Percentiles rank a stretch among this genome's conserved stretches.
Conservation (phyloP, 2,888 invertebrate genomes). For the Melinaea menophilus region DNA sequence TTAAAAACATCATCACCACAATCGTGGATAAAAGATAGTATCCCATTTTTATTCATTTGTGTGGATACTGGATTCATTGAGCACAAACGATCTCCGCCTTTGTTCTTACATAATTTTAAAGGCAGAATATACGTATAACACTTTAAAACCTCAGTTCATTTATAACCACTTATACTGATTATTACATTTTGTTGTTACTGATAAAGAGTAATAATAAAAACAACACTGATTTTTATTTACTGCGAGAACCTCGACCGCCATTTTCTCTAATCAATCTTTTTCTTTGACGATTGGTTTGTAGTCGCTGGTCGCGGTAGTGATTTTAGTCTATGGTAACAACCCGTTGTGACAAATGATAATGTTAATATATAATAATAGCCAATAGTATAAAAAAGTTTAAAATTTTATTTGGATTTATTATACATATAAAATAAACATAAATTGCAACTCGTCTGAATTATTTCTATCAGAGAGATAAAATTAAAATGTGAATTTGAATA, state of each 20-base stretch:
- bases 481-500: too few species aligned
- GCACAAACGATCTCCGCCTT: slow-evolving; percentile 45
- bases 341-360: too few species aligned
- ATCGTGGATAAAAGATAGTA: slow-evolving; percentile 68
- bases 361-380: too few species aligned
- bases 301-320: not conserved
- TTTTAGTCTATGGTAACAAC: not conserved
- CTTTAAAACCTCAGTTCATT: slow-evolving; percentile 46
- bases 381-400: too few species aligned
- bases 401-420: too few species aligned
- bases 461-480: too few species aligned
- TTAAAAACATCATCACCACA: slow-evolving; percentile 52
- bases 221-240: slow-evolving; percentile 56
- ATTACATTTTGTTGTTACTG: slow-evolving; percentile 53
- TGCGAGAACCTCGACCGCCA: slow-evolving; percentile 59
- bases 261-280: slow-evolving; percentile 49
- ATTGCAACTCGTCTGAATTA: too few species aligned
- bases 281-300: slow-evolving; percentile 7
- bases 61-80: slow-evolving; percentile 57
- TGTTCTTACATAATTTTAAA: slow-evolving; percentile 66
- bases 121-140: slow-evolving; percentile 40
- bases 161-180: slow-evolving; percentile 44
- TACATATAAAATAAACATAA: too few species aligned
- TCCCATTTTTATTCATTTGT: slow-evolving; percentile 74
- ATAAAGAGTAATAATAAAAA: slow-evolving; percentile 43